Evolutionary conservation across 2,113 vertebrate species (phyloP).

Genomic region (Mobula birostris): DNA sequence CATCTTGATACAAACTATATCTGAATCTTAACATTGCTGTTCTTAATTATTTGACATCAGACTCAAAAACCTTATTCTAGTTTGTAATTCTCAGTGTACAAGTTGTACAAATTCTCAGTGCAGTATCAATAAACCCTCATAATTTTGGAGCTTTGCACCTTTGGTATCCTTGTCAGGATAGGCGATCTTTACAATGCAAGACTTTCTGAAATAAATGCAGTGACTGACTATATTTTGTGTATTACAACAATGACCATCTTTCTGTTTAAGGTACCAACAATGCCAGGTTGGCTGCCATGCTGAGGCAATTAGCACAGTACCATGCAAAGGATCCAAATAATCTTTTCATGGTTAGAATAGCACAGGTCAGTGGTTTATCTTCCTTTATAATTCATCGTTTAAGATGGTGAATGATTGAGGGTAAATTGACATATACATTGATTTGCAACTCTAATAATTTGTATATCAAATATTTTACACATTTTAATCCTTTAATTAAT

Average conservation of each 20-base stretch:
- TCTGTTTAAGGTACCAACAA: conserved; percentile 83
- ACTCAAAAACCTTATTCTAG: not conserved
- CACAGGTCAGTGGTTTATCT: conserved; percentile 65
- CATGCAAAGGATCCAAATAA: conserved; percentile 99
- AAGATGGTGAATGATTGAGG: not conserved
- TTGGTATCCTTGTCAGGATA: not conserved
- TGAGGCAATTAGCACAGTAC: conserved; percentile 92
- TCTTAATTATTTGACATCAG: not conserved
- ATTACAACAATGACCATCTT: not conserved
- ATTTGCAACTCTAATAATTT: not conserved
- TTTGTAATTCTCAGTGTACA: not conserved
- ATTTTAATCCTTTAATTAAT: not conserved
- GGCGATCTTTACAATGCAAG: not conserved
- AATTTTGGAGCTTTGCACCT: not conserved
- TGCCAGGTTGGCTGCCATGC: conserved; percentile 89
- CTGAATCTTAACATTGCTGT: not conserved
- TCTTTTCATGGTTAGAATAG: conserved; percentile 96
- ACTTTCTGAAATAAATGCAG: not conserved
- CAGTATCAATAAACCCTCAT: not conserved
- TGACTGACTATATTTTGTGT: not conserved
- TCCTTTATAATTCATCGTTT: not conserved
- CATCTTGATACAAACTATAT: not conserved
- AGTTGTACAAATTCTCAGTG: too few species aligned
- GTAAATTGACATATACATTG: not conserved
- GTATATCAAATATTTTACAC: not conserved